phyloP scores from a whole-genome alignment of 2,113 vertebrate genomes.

The Bubo blakistoni region DNA sequence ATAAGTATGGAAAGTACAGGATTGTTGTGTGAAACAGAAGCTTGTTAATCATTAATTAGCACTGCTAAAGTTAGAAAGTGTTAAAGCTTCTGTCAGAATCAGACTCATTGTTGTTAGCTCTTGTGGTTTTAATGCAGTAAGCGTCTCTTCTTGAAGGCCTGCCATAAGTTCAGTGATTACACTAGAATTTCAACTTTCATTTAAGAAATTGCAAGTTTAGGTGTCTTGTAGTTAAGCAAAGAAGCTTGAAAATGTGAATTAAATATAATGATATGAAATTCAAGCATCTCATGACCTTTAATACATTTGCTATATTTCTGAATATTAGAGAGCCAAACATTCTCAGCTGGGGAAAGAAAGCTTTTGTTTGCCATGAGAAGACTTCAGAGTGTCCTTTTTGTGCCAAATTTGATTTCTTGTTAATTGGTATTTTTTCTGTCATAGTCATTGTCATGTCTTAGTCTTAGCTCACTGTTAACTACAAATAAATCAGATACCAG shows the following conservation, averaged over 20 bases:
- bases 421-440: background rate
- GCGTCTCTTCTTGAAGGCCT: background rate
- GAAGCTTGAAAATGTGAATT: background rate
- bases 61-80: background rate
- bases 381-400: background rate
- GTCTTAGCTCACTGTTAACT: background rate
- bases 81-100: background rate
- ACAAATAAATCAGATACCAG: background rate
- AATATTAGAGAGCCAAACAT: background rate
- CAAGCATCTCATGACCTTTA: background rate
- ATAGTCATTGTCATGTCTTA: background rate
- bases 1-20: background rate
- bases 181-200: background rate
- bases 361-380: background rate
- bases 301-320: background rate
- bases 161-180: background rate
- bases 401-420: background rate
- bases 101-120: background rate
- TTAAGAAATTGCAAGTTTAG: background rate
- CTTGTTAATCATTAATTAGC: slow-evolving; percentile 32
- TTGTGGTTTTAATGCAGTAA: background rate
- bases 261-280: background rate
- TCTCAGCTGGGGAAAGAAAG: background rate
- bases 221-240: background rate
- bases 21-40: background rate